Evolutionary conservation across 2,113 vertebrate genomes (phyloP), one percentile per base, ranked within the genome.

Genomic region (Sylvietta virens): DNA sequence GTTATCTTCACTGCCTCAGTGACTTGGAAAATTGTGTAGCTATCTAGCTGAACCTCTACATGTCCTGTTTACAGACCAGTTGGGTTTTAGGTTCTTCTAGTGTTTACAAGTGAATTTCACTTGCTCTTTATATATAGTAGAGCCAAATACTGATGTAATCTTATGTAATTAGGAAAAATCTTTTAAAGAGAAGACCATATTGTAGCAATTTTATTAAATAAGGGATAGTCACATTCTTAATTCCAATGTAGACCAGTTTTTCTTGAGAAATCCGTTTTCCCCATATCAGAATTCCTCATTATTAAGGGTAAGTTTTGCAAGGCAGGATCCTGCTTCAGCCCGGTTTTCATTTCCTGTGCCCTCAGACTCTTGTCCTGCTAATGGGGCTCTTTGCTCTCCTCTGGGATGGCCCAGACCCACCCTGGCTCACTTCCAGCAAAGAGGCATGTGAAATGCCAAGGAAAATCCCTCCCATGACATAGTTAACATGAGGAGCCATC

Each of bases 21-120:
- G 86, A 77, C 69, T 81, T 90, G 79, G 96, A 95, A 97, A 97
- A 96, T 80, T 95, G 72, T 88, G 69, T 79, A 81, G 72, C 57
- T 95, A 77, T 92, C 86, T 82, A 92, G 62, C 30, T 74, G 79
- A 92, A 82, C 47, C 35, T 93, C 53, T 81, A 27, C 85, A 88
- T 0, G 1, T 54, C 53, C 57, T 92, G 76, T 78, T 94, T 78
- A 91, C 72, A 90, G 80, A 92, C 33, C 61, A 94, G 74, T 54
- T 88, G 80, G 45, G 72, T 78, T 96, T 94, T 85, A 86, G 56
- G 19, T 30, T 94, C 23, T 92, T 90, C 65, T 70, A 82, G 39
- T 47, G 88, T 86, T 96, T 64, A 70, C 19, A 47, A 47, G 0
- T 66, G 67, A 83, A 86, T 90, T 92, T 90, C 33, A 66, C 39